Conservation (phyloP, 2,113 vertebrate species). For the Phoenicopterus ruber region DNA sequence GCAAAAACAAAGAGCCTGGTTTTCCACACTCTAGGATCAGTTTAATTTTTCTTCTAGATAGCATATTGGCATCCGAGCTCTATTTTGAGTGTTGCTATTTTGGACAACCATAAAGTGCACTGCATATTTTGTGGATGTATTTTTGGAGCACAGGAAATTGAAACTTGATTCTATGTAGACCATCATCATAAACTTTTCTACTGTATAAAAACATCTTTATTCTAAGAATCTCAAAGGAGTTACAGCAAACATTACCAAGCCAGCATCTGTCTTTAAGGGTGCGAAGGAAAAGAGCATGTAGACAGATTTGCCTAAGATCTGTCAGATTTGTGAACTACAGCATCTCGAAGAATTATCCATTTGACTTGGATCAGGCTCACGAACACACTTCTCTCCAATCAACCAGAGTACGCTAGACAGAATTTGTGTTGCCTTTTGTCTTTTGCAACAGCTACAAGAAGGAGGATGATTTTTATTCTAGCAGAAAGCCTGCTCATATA, state of each 20-base stretch:
- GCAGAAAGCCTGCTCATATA: not conserved
- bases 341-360: not conserved
- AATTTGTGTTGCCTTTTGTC: not conserved
- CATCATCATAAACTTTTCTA: conserved; percentile 26
- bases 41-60: conserved; percentile 30
- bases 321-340: not conserved
- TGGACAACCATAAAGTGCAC: not conserved
- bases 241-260: not conserved
- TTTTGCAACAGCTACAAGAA: not conserved
- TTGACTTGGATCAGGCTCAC: not conserved
- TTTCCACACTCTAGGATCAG: not conserved
- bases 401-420: not conserved
- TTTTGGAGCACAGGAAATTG: conserved; percentile 43
- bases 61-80: not conserved
- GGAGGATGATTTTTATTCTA: not conserved
- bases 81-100: conserved; percentile 56
- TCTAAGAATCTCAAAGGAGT: not conserved
- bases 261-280: not conserved
- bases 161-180: conserved; percentile 8
- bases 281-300: not conserved
- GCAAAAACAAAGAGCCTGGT: not conserved
- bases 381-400: not conserved
- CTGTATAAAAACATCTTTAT: not conserved
- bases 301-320: not conserved
- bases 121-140: conserved; percentile 32